phyloP scores from a whole-genome alignment of 2,113 vertebrate species.

The Thryonomys swinderianus region DNA sequence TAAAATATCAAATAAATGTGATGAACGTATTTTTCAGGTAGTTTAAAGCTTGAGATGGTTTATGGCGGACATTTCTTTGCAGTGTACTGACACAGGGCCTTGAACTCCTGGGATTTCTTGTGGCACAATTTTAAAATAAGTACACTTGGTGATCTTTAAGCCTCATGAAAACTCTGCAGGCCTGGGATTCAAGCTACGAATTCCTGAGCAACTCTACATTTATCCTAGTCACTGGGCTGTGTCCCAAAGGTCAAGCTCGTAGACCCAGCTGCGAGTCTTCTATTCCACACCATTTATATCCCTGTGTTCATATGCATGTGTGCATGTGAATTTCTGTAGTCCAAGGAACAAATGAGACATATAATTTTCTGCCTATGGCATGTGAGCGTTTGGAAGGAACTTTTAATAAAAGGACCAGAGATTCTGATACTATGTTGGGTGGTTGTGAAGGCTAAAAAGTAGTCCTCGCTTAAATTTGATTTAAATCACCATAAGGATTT shows the following conservation, averaged over 20 bases:
- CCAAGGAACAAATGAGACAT: not conserved
- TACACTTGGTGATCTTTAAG: not conserved
- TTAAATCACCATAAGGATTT: not conserved
- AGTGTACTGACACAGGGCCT: not conserved
- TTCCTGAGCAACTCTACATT: not conserved
- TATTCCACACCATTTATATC: not conserved
- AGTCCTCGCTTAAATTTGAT: not conserved
- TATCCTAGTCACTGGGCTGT: not conserved
- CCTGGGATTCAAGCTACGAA: not conserved
- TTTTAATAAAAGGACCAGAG: not conserved
- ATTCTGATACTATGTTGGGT: not conserved
- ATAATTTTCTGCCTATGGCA: not conserved
- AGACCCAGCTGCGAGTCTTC: not conserved
- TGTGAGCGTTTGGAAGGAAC: not conserved
- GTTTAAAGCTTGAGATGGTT: not conserved
- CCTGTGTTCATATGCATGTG: accelerated
- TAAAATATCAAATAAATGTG: slow-evolving; percentile 15
- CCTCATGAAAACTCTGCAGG: not conserved
- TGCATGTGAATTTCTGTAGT: not conserved
- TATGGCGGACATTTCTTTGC: not conserved
- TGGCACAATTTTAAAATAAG: not conserved
- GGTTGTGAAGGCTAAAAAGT: not conserved
- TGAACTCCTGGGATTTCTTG: not conserved
- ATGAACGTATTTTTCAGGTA: not conserved
- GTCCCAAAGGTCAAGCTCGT: not conserved